Conservation (phyloP, 2,113 vertebrate genomes). For the Aviceda subcristata region DNA sequence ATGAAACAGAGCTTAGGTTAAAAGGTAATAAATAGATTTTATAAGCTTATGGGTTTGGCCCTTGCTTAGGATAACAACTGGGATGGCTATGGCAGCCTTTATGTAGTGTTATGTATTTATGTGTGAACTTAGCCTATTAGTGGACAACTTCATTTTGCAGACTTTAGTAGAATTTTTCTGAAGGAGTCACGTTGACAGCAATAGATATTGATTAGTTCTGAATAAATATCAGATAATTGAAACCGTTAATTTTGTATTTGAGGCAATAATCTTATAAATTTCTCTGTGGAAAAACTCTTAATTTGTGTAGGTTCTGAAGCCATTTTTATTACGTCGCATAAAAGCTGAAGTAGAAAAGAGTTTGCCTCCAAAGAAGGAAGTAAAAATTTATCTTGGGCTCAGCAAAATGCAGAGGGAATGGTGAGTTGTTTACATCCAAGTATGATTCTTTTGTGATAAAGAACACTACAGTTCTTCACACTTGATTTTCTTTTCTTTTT, state of each 20-base stretch:
- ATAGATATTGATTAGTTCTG: not conserved
- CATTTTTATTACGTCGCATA: conserved; percentile 87
- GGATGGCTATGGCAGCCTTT: not conserved
- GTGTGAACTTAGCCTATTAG: not conserved
- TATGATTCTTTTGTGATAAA: not conserved
- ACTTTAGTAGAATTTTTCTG: not conserved
- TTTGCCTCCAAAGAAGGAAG: conserved; percentile 88
- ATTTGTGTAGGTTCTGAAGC: conserved; percentile 82
- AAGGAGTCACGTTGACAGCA: not conserved
- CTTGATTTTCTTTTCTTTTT: not conserved
- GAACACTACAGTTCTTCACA: not conserved
- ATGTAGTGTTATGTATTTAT: not conserved
- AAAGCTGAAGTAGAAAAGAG: conserved; percentile 91
- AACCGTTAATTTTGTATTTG: not conserved
- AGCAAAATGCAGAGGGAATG: conserved; percentile 93
- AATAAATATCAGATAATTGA: not conserved
- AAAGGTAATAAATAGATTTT: not conserved
- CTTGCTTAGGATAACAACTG: not conserved
- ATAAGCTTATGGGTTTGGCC: not conserved
- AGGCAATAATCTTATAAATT: not conserved
- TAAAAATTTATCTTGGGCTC: conserved; percentile 89
- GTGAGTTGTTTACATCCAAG: conserved; percentile 65
- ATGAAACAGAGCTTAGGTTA: not conserved
- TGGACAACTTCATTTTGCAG: not conserved
- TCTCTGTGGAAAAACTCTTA: not conserved